These are phyloP conservation scores for Ia io DNA, from an alignment of 2,113 vertebrate species.

Conservation along the genomic window DNA sequence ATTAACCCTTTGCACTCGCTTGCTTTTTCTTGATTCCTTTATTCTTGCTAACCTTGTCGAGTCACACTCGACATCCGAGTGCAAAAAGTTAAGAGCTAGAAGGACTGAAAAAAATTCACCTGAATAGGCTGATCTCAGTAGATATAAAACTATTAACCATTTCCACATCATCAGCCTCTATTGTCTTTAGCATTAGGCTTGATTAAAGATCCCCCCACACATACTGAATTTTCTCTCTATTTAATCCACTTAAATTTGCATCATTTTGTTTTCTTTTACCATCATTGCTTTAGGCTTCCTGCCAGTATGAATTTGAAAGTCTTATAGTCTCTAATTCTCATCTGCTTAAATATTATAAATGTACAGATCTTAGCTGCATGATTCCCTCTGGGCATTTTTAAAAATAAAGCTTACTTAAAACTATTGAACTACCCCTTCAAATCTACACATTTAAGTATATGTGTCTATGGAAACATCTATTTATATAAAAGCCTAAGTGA, in stretches of 20 bases:
- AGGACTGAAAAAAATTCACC: not conserved
- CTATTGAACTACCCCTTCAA: not conserved
- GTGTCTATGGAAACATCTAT: not conserved
- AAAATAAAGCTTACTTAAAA: not conserved
- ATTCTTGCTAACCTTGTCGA: too few species aligned
- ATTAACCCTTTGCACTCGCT: too few species aligned
- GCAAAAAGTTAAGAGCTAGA: not conserved
- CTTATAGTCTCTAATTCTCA: slow-evolving; percentile 41
- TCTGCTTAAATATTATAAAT: slow-evolving; percentile 49
- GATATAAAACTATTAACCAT: slow-evolving; percentile 55
- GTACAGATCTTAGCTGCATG: not conserved
- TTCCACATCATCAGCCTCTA: slow-evolving; percentile 35
- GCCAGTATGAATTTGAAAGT: slow-evolving; percentile 54
- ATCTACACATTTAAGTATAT: not conserved
- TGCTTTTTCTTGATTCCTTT: too few species aligned
- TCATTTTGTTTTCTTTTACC: slow-evolving; percentile 67
- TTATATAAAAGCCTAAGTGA: too few species aligned
- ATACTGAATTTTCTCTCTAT: slow-evolving; percentile 39
- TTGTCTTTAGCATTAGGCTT: slow-evolving; percentile 50
- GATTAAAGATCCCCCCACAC: slow-evolving; percentile 1
- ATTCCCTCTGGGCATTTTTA: slow-evolving; percentile 13
- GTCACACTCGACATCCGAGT: too few species aligned
- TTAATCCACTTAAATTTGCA: slow-evolving; percentile 66
- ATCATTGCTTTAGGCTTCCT: slow-evolving; percentile 39
- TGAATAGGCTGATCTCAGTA: slow-evolving; percentile 31